Percentiles rank a stretch among this genome's conserved stretches.
phyloP scores from a whole-genome alignment of 1,140 invertebrate species.

The Drosophila bocqueti region DNA sequence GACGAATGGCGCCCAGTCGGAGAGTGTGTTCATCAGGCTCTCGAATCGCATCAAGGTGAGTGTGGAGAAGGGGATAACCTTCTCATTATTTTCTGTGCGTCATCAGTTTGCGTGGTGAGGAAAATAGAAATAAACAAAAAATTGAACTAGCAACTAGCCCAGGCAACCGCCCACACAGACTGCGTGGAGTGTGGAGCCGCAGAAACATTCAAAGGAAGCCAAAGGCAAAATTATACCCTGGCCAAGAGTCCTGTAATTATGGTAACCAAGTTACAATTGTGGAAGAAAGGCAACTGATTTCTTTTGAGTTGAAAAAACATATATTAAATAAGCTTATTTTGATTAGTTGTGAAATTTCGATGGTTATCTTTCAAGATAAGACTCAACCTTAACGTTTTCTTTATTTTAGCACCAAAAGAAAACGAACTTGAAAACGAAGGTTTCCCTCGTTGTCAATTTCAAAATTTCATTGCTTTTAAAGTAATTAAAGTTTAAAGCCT shows the following conservation, averaged over 20 bases:
- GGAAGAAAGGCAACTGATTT: too few relatives aligned
- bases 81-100: conserved; percentile 18
- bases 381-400: not conserved
- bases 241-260: conserved; percentile 7
- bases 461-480: not conserved
- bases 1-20: conserved; percentile 89
- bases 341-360: too few relatives aligned
- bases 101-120: conserved; percentile 29
- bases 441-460: not conserved
- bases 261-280: not conserved
- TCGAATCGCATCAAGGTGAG: conserved; percentile 97
- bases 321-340: not conserved
- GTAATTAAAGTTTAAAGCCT: not conserved
- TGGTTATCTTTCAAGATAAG: not conserved
- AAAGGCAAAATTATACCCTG: conserved; percentile 27
- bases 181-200: conserved; percentile 1
- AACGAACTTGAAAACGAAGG: too few relatives aligned
- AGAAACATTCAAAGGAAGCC: conserved; percentile 8
- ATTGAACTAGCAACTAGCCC: conserved; percentile 22
- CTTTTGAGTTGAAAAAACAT: not conserved
- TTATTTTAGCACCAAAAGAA: too few relatives aligned
- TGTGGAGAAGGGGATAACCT: not conserved
- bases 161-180: conserved; percentile 45
- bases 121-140: conserved; percentile 23
- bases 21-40: conserved; percentile 97